Evolutionary conservation across 2,113 vertebrate species (phyloP).

Genomic region (Myiozetetes cayanensis): DNA sequence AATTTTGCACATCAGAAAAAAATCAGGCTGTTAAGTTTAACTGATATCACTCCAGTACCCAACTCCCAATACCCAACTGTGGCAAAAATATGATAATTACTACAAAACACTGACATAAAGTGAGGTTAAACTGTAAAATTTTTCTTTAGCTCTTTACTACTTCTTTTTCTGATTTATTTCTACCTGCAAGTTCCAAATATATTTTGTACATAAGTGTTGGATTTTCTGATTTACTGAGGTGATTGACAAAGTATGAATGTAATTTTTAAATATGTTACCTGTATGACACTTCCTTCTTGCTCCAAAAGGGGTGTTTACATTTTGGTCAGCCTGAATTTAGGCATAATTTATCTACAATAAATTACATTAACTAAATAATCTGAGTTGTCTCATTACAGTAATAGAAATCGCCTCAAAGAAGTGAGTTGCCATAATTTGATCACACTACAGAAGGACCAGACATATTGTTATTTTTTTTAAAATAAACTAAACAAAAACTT

Average conservation of each 20-base stretch:
- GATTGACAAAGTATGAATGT: not conserved
- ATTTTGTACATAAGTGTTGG: not conserved
- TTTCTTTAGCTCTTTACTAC: not conserved
- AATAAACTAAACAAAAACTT: not conserved
- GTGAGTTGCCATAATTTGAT: not conserved
- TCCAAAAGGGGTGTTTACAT: not conserved
- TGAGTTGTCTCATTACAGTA: not conserved
- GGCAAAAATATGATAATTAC: not conserved
- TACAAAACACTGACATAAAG: not conserved
- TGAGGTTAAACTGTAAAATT: not conserved
- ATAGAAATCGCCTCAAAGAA: not conserved
- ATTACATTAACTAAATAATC: not conserved
- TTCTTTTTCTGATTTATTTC: not conserved
- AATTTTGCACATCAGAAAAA: not conserved
- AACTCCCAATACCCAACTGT: not conserved
- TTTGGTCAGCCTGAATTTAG: not conserved
- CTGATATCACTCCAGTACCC: not conserved
- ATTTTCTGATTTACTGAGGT: not conserved
- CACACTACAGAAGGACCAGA: not conserved
- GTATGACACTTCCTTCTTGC: not conserved
- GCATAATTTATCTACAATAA: not conserved
- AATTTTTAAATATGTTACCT: not conserved
- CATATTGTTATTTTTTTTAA: not conserved
- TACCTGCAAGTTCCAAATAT: not conserved
- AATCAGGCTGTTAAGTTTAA: not conserved